These are phyloP conservation scores for Dioctria linearis DNA, from an alignment of 2,888 invertebrate species.

Conservation along the genomic window DNA sequence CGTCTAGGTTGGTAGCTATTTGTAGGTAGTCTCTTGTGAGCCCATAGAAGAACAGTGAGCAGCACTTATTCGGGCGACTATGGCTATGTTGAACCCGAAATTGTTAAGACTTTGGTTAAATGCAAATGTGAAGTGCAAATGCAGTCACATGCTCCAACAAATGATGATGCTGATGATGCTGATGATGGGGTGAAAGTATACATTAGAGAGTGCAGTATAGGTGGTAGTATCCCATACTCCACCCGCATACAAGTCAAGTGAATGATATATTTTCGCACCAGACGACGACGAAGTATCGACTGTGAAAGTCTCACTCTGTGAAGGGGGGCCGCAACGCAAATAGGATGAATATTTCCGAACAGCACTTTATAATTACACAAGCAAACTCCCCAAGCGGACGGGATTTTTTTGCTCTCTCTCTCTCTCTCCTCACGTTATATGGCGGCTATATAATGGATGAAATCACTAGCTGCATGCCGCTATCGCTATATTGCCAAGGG, in stretches of 20 bases:
- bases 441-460: not conserved
- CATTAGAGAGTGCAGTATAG: constrained; percentile 30
- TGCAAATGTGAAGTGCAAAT: constrained; percentile 35
- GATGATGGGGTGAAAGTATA: constrained; percentile 27
- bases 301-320: not conserved
- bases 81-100: too few relatives aligned
- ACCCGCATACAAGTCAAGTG: constrained; percentile 18
- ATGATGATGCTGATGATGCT: not conserved
- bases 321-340: constrained; percentile 28
- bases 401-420: constrained; percentile 39
- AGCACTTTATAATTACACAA: constrained; percentile 2
- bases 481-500: not conserved
- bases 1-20: too few relatives aligned
- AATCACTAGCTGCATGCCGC: constrained; percentile 1
- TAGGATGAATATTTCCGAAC: constrained; percentile 51
- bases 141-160: constrained; percentile 14
- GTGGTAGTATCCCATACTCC: not conserved
- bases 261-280: constrained; percentile 52
- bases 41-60: too few relatives aligned
- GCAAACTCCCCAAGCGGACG: constrained; percentile 12
- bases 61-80: too few relatives aligned
- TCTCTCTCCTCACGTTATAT: not conserved
- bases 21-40: too few relatives aligned
- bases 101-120: not conserved
- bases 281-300: constrained; percentile 26